phyloP scores from a whole-genome alignment of 2,113 vertebrate species.

The Elachura formosa region DNA sequence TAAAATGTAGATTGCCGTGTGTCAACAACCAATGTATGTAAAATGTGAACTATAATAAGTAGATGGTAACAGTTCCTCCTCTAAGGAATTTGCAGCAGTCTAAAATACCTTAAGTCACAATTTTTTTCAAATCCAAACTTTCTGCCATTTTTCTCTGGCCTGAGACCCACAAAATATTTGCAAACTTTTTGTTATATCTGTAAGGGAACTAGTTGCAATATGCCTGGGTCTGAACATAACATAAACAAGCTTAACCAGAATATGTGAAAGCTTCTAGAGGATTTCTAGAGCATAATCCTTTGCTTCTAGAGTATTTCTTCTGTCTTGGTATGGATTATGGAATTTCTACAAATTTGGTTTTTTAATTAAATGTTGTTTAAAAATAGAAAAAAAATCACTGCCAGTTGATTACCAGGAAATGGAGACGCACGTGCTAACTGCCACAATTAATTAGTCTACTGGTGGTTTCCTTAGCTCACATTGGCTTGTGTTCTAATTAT shows the following conservation, averaged over 20 bases:
- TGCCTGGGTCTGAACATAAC: neutral
- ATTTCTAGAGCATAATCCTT: neutral
- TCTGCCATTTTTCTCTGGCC: neutral
- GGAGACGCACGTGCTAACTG: constrained; percentile 42
- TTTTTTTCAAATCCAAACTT: neutral
- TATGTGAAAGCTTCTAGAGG: neutral
- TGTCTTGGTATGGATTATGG: neutral
- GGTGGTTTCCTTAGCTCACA: neutral
- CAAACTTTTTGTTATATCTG: neutral
- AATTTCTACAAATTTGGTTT: neutral
- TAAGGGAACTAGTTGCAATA: neutral
- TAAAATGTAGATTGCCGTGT: neutral
- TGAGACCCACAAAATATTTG: neutral
- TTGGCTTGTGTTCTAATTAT: constrained; percentile 16
- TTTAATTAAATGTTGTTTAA: neutral
- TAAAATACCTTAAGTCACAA: neutral
- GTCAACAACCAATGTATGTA: neutral
- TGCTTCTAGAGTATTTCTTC: neutral
- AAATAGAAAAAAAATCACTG: neutral
- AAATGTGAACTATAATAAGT: neutral
- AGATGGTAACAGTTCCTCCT: neutral
- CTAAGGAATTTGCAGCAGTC: neutral
- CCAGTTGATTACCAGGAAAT: constrained; percentile 26
- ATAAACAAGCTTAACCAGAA: neutral
- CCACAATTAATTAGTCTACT: constrained; percentile 33